Evolutionary conservation across 2,888 invertebrate species (phyloP).

Genomic region (Crepidodera aurea): DNA sequence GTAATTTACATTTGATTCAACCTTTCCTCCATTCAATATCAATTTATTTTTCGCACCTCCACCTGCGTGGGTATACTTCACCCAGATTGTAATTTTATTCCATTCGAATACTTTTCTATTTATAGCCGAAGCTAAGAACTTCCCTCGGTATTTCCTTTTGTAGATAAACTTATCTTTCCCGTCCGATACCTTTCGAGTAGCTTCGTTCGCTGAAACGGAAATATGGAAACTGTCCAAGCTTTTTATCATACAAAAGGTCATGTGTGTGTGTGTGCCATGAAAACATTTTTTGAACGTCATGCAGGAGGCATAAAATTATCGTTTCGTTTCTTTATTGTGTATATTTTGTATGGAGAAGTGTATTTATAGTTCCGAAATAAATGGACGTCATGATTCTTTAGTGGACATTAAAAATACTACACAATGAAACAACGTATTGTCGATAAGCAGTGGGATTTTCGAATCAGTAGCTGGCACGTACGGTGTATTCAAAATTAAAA

Average conservation of each 20-base stretch:
- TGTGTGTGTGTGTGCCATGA: not conserved
- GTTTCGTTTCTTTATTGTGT: no score
- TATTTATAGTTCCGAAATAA: no score
- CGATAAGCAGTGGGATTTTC: no score
- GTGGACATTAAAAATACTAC: no score
- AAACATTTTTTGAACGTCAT: not conserved
- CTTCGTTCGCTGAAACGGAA: conserved; percentile 2
- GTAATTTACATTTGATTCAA: no score
- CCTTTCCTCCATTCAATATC: no score
- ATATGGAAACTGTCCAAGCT: not conserved
- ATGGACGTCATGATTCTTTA: no score
- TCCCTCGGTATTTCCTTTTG: conserved; percentile 5
- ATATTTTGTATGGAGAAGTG: no score
- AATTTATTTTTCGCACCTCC: not conserved
- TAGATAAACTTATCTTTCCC: conserved; percentile 13
- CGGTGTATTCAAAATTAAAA: no score
- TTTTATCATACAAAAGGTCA: conserved; percentile 1
- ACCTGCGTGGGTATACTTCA: not conserved
- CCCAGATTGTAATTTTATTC: not conserved
- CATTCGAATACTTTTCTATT: conserved; percentile 2
- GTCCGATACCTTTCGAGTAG: conserved; percentile 5
- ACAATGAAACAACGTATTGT: no score
- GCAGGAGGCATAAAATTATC: not conserved
- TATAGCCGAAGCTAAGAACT: conserved; percentile 10
- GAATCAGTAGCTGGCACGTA: no score